Percentiles rank a stretch among this genome's conserved stretches.
Conservation (phyloP, 2,797 vertebrate species). For the Mionectes olivaceus region DNA sequence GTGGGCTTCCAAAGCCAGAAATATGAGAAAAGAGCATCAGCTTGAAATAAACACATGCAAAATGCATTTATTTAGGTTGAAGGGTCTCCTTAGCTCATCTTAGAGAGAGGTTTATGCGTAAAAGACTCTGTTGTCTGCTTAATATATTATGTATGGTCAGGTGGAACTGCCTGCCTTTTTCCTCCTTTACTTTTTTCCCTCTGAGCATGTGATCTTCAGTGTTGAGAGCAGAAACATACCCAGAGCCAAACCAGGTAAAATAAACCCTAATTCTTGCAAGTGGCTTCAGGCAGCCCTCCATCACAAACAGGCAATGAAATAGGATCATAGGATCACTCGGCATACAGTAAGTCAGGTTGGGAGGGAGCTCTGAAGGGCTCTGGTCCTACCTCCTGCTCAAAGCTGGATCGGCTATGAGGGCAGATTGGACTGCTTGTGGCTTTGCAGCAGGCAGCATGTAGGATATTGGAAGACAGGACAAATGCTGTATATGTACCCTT, state of each 20-base stretch:
- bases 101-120: not conserved
- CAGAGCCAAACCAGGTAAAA: not conserved
- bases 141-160: not conserved
- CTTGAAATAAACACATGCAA: not conserved
- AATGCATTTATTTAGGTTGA: not conserved
- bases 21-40: not conserved
- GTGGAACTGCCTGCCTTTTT: not conserved
- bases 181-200: not conserved
- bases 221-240: not conserved
- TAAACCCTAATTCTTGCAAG: not conserved
- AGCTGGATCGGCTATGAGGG: not conserved
- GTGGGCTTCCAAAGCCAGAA: not conserved
- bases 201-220: not conserved
- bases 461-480: not conserved
- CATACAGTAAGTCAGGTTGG: not conserved
- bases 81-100: not conserved
- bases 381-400: not conserved
- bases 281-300: not conserved
- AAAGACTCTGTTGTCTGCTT: not conserved
- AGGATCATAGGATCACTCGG: not conserved
- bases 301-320: not conserved
- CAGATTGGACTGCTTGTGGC: not conserved
- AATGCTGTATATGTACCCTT: not conserved
- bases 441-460: not conserved
- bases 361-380: not conserved